phyloP scores from a whole-genome alignment of 2,797 vertebrate species.

The Pristis pectinata region DNA sequence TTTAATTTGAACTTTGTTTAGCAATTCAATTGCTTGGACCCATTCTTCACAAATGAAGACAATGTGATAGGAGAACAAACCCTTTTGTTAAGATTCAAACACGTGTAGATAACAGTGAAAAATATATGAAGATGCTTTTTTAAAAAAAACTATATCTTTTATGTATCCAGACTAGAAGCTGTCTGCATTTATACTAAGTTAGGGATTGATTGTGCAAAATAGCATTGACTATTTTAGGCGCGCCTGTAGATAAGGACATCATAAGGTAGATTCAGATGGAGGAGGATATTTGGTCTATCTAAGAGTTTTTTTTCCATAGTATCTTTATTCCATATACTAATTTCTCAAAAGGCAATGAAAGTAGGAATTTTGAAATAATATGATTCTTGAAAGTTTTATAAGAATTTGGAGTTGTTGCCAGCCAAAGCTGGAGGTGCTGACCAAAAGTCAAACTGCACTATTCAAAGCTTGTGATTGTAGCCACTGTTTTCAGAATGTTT shows the following conservation, averaged over 20 bases:
- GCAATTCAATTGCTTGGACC: not conserved
- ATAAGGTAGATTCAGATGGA: not conserved
- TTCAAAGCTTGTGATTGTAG: not conserved
- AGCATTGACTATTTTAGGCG: not conserved
- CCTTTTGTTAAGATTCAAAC: not conserved
- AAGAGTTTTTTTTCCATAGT: not conserved
- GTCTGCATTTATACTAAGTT: not conserved
- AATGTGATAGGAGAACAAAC: not conserved
- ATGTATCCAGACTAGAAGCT: not conserved
- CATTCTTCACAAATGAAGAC: not conserved
- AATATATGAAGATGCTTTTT: not conserved
- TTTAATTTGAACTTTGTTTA: not conserved
- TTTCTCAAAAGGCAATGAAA: not conserved
- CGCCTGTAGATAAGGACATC: not conserved
- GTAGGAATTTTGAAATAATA: not conserved
- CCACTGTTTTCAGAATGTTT: not conserved
- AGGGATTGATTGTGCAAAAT: not conserved
- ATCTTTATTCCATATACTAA: not conserved
- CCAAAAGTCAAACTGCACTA: not conserved
- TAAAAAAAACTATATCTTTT: not conserved
- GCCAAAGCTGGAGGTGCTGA: not conserved
- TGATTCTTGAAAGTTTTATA: not conserved
- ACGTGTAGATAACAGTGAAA: not conserved
- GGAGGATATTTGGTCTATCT: not conserved
- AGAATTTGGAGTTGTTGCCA: not conserved